Base-by-base conservation (phyloP, 2,113 vertebrate genomes). In the Gila orcuttii region DNA sequence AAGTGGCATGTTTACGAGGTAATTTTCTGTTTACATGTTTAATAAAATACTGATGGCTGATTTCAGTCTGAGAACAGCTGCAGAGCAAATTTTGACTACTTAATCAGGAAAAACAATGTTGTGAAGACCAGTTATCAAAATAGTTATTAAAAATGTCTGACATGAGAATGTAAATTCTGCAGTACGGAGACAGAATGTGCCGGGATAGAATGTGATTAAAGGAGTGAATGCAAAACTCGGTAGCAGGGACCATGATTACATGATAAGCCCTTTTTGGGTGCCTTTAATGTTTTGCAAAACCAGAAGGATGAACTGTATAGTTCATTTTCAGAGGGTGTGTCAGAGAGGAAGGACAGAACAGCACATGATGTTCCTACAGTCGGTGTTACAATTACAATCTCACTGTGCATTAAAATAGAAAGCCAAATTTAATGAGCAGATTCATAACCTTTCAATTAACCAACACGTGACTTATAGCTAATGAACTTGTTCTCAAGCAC, bases 61-160 rank as follows among this genome's bases (percentile, higher is more conserved):
- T 82, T 83, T 83, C 17, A 13, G 21, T 36, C 79, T 15, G 62
- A 52, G 21, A 69, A 71, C 81, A 83, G 64, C 81, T 83, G 81
- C 21, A n/a, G 31, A 71, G 64, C 17, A 25, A 73, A 73, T 57
- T 59, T 17, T 25, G 47, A 73, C 47, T 73, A 59, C 33, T 28
- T 73, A 2, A 73, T 39, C 50, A 15, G 12, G 6, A n/a, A 71
- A 73, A 83, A 36, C 28, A 10, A 45, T n/a, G 50, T 71, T 69
- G 55, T 82, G 62, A 71, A 71, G 47, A 25, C 21, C 7, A 13
- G 33, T 62, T 77, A 68, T 81, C 60, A 81, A 62, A 81, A 66
- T 39, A 52, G 28, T 82, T 50, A 82, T 81, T 28, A 17, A 79
- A 82, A 82, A 13, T 36, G 21, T 73, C 21, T 0, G 19, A 59